phyloP scores from a whole-genome alignment of 2,888 invertebrate species.

The Panopea generosa region DNA sequence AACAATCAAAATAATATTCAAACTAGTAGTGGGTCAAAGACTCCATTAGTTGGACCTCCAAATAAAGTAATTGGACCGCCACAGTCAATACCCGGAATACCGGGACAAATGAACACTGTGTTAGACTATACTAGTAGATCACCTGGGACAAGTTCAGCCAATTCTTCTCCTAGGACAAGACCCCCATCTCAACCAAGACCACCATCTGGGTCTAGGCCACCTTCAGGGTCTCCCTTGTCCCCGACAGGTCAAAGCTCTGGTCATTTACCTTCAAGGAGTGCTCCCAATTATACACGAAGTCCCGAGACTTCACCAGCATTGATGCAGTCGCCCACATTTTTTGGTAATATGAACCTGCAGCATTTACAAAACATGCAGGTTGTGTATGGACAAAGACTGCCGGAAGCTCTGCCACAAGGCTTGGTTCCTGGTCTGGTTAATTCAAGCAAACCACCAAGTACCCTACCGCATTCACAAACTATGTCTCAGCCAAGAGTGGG shows the following conservation, averaged over 20 bases:
- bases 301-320: background rate
- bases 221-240: conserved; percentile 51
- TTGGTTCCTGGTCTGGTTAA: background rate
- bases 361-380: conserved; percentile 23
- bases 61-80: conserved; percentile 22
- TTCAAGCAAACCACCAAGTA: background rate
- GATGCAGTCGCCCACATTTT: background rate
- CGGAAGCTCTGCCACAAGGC: background rate
- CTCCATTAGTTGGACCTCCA: conserved; percentile 19
- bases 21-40: background rate
- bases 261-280: background rate
- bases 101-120: conserved; percentile 7
- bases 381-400: conserved; percentile 21
- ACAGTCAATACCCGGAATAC: conserved; percentile 2
- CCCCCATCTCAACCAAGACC: conserved; percentile 50
- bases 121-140: conserved; percentile 25
- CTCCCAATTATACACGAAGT: background rate
- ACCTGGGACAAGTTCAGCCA: conserved; percentile 48
- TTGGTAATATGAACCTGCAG: background rate
- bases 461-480: conserved; percentile 26
- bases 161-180: conserved; percentile 51
- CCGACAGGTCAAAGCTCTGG: conserved; percentile 14
- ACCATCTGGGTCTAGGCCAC: conserved; percentile 50
- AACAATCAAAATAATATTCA: conserved; percentile 7
- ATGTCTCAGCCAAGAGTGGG: conserved; percentile 8